phyloP scores from a whole-genome alignment of 1,140 invertebrate species.

The Archivesica marissinica region DNA sequence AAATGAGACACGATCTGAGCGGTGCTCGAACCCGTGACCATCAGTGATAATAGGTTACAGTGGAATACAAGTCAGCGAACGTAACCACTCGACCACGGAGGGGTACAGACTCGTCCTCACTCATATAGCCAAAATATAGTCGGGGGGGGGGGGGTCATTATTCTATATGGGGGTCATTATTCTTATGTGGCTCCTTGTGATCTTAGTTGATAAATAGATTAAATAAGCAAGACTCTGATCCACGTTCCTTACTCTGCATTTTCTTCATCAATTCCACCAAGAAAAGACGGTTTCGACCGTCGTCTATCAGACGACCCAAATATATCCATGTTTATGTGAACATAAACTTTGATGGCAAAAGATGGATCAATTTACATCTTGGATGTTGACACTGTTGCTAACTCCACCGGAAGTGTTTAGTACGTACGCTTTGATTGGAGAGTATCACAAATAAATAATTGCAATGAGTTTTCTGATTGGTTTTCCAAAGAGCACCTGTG shows the following conservation, averaged over 20 bases:
- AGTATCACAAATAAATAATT: not conserved
- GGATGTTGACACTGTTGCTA: conserved; percentile 63
- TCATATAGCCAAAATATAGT: too few relatives aligned
- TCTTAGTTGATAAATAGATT: too few relatives aligned
- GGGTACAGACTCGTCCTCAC: too few relatives aligned
- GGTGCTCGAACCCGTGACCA: too few relatives aligned
- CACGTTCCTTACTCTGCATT: conserved; percentile 25
- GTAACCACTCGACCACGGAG: too few relatives aligned
- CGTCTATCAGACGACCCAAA: conserved; percentile 42
- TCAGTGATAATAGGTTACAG: too few relatives aligned
- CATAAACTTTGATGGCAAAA: not conserved
- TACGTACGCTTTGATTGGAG: conserved; percentile 34
- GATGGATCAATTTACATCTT: not conserved
- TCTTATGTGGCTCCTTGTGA: too few relatives aligned
- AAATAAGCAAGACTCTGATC: too few relatives aligned
- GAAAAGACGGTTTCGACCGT: conserved; percentile 37
- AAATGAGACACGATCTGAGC: too few relatives aligned
- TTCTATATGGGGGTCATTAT: too few relatives aligned
- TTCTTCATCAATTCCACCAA: conserved; percentile 60
- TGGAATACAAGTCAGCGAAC: too few relatives aligned
- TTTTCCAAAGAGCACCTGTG: not conserved
- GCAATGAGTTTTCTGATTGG: not conserved
- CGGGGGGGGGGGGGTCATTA: too few relatives aligned
- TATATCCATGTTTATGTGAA: conserved; percentile 48
- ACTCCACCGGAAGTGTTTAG: conserved; percentile 23